Evolutionary conservation across 2,888 invertebrate genomes (phyloP).

Genomic region (Pachycephus smyrnensis): DNA sequence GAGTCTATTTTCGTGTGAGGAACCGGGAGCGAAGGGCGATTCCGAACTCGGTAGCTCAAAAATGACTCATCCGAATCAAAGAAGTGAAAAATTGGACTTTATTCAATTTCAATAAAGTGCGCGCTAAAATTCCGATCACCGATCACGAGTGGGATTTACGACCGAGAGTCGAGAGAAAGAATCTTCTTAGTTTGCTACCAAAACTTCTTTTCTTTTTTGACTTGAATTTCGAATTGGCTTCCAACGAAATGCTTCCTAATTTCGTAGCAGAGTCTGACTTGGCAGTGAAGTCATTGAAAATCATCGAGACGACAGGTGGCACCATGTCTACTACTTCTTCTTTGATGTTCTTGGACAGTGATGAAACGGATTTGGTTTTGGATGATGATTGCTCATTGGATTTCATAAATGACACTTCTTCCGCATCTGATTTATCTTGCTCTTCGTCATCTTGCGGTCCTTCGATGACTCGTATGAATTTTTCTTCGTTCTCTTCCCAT

Average conservation of each 20-base stretch:
- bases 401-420: not conserved
- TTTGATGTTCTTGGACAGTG: not conserved
- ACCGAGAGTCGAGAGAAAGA: constrained; percentile 40
- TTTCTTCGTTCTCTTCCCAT: constrained; percentile 48
- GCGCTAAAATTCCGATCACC: not conserved
- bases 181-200: constrained; percentile 35
- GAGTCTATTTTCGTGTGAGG: not conserved
- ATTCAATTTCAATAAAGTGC: not conserved
- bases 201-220: constrained; percentile 33
- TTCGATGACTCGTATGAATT: constrained; percentile 43
- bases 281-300: not conserved
- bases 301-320: not conserved
- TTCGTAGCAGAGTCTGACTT: not conserved
- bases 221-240: not conserved
- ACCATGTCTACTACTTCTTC: not conserved
- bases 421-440: constrained; percentile 6
- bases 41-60: not conserved
- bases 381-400: not conserved
- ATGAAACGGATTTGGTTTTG: not conserved
- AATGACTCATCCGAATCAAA: not conserved
- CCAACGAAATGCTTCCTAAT: not conserved
- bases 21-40: not conserved
- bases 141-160: constrained; percentile 16
- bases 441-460: constrained; percentile 13
- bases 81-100: not conserved